Percentiles rank a stretch among this genome's conserved stretches.
Evolutionary conservation across 2,797 vertebrate species (phyloP).

Genomic region (Pseudochirops corinnae): DNA sequence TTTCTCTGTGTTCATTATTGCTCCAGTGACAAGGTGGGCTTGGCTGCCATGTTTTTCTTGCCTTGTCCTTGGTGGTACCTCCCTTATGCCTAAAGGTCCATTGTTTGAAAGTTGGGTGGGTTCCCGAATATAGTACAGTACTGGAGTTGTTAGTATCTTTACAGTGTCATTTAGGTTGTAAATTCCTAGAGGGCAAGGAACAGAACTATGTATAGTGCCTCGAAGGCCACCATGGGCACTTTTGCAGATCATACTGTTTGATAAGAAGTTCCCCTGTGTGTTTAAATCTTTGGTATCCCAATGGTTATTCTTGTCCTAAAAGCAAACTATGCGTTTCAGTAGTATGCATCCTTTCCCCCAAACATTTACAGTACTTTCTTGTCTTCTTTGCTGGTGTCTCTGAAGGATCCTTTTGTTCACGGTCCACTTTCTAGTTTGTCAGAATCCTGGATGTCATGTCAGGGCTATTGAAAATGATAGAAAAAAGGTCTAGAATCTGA

Average conservation of each 20-base stretch:
- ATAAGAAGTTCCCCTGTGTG: not conserved
- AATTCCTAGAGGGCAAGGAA: not conserved
- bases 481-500: not conserved
- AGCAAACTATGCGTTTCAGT: constrained; percentile 10
- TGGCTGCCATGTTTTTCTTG: not conserved
- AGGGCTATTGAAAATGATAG: constrained; percentile 12
- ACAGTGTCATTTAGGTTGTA: not conserved
- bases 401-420: not conserved
- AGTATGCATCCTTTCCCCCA: not conserved
- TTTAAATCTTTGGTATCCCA: not conserved
- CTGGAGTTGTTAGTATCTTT: not conserved
- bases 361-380: constrained; percentile 23
- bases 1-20: not conserved
- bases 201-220: constrained; percentile 28
- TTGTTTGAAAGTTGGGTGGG: not conserved
- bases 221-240: constrained; percentile 1
- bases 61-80: not conserved
- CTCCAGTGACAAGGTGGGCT: not conserved
- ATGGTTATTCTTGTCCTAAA: not conserved
- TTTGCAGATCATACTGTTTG: constrained; percentile 4
- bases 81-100: not conserved
- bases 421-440: constrained; percentile 48
- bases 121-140: not conserved
- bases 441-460: constrained; percentile 9
- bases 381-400: constrained; percentile 23